Percentiles rank a stretch among this genome's conserved stretches.
Conservation (phyloP, 2,113 vertebrate species). For the Cranoglanis bouderius region DNA sequence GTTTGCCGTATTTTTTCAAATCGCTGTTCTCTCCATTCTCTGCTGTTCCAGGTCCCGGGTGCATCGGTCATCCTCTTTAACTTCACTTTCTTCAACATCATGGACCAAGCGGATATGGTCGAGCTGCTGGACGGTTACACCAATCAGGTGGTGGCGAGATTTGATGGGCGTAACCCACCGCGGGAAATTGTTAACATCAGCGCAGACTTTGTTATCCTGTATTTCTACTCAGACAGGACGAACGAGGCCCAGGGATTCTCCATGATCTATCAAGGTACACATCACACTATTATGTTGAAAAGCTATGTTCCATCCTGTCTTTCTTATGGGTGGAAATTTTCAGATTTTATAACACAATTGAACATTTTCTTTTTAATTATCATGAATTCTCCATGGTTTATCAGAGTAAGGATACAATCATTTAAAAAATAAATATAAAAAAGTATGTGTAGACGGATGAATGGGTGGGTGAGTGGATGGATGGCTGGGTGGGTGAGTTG, state of each 20-base stretch:
- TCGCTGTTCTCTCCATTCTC: neutral
- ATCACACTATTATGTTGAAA: neutral
- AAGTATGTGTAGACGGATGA: neutral
- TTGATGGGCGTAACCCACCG: conserved; percentile 84
- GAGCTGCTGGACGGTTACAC: conserved; percentile 90
- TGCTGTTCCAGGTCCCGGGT: conserved; percentile 71
- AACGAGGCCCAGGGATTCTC: conserved; percentile 94
- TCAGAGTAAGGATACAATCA: conserved; percentile 72
- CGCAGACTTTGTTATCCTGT: conserved; percentile 87
- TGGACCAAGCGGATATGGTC: conserved; percentile 93
- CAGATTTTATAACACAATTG: neutral
- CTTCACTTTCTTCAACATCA: conserved; percentile 93
- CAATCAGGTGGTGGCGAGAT: conserved; percentile 85
- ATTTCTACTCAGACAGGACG: conserved; percentile 94
- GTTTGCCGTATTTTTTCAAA: neutral
- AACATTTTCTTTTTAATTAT: neutral
- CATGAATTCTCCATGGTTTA: conserved; percentile 82
- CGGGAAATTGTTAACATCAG: conserved; percentile 86
- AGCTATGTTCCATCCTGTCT: neutral
- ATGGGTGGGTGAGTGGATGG: too few relatives aligned
- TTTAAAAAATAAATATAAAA: neutral
- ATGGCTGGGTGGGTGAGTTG: neutral
- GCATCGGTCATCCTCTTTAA: conserved; percentile 84
- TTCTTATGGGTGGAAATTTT: neutral
- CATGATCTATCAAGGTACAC: conserved; percentile 79